Base-by-base conservation (phyloP, 2,888 invertebrate genomes). In the Pomacea canaliculata region DNA sequence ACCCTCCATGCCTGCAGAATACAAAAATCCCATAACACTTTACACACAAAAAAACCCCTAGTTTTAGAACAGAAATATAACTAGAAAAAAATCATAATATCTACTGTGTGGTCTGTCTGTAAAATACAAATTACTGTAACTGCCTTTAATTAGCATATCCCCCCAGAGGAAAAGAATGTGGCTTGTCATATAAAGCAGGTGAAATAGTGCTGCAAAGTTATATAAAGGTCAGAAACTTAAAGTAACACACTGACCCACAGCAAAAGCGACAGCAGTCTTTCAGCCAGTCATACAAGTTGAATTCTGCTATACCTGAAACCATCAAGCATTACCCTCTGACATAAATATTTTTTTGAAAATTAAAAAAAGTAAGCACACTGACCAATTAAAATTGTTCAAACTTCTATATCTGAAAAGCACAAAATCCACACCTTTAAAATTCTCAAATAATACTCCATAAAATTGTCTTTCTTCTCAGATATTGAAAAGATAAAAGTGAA, bases 201-300 rank as follows among this genome's bases (percentile, higher is more conserved):
- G 62, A 18, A 46, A 19, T 63, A 19, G 19, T 37, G 37, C 37
- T 37, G 37, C 3, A 23, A 62, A 13, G 46, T 48, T 37, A 23
- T 46, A 10, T 65, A 23, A 70, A 65, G 46, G 16, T 56, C 16
- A 56, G 51, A 56, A 10, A 56, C 16, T 37, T 37, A 37, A 37
- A 37, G 37, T 16, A 56, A 56, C 51, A 56, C 51, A 56, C 83
- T 80, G 79, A 90, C 90, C 90, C 88, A 77, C 85, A 85, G 80
- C 90, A 90, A 71, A 83, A 83, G 59, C 82, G 83, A 67, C 89
- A 79, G 9, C 88, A 84, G 67, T 85, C 85, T 76, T 89, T 88
- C 4, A 91, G 80, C 90, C 90, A 91, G 48, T 89, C 86, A 81
- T 87, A 89, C 70, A 91, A 83, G 77, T 89, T 89, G 81, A 91